Conservation (phyloP, 64 coral and sea anemone species). For the Pocillopora verrucosa region DNA sequence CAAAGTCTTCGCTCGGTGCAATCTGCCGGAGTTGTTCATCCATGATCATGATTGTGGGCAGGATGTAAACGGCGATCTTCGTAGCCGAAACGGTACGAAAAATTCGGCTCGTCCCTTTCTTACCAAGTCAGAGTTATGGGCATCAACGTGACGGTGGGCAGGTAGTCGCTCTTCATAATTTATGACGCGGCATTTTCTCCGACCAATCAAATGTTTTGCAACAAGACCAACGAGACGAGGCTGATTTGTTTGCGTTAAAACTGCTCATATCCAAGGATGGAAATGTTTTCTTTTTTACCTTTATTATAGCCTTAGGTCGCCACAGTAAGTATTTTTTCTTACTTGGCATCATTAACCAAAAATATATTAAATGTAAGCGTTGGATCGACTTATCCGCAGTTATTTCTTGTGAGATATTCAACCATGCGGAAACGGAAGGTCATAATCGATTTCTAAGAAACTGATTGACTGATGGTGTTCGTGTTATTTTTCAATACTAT, state of each 20-base stretch:
- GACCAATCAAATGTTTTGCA: constrained; percentile 6
- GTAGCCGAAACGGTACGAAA: not conserved
- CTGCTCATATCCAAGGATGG: no score
- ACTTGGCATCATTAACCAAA: no score
- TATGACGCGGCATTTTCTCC: not conserved
- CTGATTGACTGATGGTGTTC: not conserved
- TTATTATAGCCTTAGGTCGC: no score
- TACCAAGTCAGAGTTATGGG: not conserved
- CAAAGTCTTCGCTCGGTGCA: not conserved
- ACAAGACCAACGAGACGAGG: not conserved
- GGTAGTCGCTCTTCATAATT: not conserved
- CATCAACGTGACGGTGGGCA: not conserved
- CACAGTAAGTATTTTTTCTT: no score
- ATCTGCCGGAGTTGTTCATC: constrained; percentile 13
- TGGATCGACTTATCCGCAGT: not conserved
- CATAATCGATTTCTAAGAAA: not conserved
- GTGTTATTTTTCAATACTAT: not conserved
- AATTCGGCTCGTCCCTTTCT: not conserved
- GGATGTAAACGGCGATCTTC: not conserved
- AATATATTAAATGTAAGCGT: not conserved
- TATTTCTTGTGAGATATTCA: not conserved
- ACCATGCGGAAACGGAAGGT: not conserved
- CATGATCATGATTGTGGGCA: not conserved
- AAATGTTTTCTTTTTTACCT: no score
- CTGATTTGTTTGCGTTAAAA: not conserved